phyloP scores from a whole-genome alignment of 2,797 vertebrate species.

The Sus cebifrons region DNA sequence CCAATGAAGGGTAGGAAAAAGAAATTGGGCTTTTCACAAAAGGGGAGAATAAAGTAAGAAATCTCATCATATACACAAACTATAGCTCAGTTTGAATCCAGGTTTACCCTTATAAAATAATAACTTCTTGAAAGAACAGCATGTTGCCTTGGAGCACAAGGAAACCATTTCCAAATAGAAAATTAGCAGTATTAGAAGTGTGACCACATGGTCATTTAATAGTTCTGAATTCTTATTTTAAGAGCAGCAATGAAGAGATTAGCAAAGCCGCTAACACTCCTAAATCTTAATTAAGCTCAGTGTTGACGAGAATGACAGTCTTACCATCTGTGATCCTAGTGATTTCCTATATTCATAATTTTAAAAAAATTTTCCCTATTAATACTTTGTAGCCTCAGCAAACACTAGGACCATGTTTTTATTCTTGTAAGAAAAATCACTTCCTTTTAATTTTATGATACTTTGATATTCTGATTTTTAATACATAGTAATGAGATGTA shows the following conservation, averaged over 20 bases:
- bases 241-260: conserved; percentile 17
- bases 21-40: conserved; percentile 20
- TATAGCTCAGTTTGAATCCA: conserved; percentile 50
- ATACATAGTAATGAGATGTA: not conserved
- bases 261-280: conserved; percentile 14
- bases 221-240: conserved; percentile 63
- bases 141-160: conserved; percentile 36
- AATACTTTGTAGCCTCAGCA: not conserved
- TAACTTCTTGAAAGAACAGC: conserved; percentile 29
- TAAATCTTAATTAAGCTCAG: conserved; percentile 57
- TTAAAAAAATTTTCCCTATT: not conserved
- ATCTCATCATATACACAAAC: conserved; percentile 21
- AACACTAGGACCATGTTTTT: conserved; percentile 36
- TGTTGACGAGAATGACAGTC: conserved; percentile 52
- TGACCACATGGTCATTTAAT: conserved; percentile 13
- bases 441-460: conserved; percentile 26
- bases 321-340: conserved; percentile 59
- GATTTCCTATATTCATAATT: conserved; percentile 46
- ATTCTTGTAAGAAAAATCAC: not conserved
- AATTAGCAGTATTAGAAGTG: not conserved
- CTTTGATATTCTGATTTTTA: not conserved
- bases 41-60: not conserved
- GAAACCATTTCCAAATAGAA: conserved; percentile 62
- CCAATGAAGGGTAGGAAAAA: not conserved
- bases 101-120: conserved; percentile 39